phyloP scores from a whole-genome alignment of 2,888 invertebrate genomes.

The Eumacrocentrus americanus region DNA sequence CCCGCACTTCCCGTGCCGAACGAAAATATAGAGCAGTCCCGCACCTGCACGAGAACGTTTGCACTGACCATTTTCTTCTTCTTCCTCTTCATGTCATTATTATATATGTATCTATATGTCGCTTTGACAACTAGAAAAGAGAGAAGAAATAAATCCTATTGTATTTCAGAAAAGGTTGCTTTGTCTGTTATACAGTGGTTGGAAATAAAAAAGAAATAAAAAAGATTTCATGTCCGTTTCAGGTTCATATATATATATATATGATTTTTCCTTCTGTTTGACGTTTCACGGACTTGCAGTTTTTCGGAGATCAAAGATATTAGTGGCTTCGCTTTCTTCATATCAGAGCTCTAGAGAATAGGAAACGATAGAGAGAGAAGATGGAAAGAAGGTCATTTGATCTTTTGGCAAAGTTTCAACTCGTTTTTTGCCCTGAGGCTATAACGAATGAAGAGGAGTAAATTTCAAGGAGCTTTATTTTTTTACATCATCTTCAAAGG shows the following conservation, averaged over 20 bases:
- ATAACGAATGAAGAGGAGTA: background rate
- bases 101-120: constrained; percentile 9
- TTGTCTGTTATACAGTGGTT: background rate
- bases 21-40: too few relatives aligned
- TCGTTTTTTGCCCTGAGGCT: background rate
- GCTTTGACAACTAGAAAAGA: background rate
- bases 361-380: background rate
- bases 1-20: background rate
- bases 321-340: background rate
- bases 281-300: background rate
- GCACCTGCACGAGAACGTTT: too few relatives aligned
- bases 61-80: background rate
- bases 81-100: constrained; percentile 3
- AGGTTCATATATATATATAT: background rate
- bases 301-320: constrained; percentile 8
- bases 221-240: background rate
- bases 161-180: background rate
- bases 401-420: background rate
- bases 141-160: background rate
- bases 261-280: background rate
- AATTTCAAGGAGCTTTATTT: background rate
- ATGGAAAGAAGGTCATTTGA: background rate
- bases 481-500: background rate
- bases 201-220: background rate
- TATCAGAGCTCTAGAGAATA: background rate